Evolutionary conservation across 2,113 vertebrate species (phyloP), one percentile per base, ranked within the genome.

Genomic region (Larimichthys polyactis): DNA sequence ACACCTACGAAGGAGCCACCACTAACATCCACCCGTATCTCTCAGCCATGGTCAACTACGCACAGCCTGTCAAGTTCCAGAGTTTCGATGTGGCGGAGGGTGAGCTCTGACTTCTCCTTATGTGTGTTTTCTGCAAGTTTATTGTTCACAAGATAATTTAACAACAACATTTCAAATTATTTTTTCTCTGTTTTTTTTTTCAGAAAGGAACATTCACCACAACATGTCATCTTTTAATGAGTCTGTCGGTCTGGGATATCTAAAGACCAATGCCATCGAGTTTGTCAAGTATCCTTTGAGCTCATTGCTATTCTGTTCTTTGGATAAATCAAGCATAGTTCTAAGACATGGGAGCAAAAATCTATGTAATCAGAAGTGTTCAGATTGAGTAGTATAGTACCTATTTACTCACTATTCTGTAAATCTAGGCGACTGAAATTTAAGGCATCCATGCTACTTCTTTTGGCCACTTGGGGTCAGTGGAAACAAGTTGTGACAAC

Each of bases 151-250:
- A 27, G 57, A 43, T 15, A 5, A 11, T 11, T 11, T 51, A 20
- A 60, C 36, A 20, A 60, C 36, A 75, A 17, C 22, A 14, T 10
- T 29, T 60, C 36, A 40, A 0, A 20, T 64, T 24, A 5, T 14
- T 9, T 43, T 0, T 27, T 49, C 22, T 62, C 6, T 62, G 58
- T 78, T n/a, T n/a, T n/a, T 46, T 10, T 77, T 90, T 90, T 70
- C 94, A 99, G 98, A 99, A 44, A 96, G 96, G 52, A 99, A 99
- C 86, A 96, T 99, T 91, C 97, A 99, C 88, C 97, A 98, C 81
- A 99, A 99, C 93, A 99, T 99, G 98, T 99, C 98, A 0, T 99
- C 98, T 73, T 99, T 99, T 89, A 99, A 99, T 20, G 98, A 99
- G 87, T 99, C 98, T 0, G 98, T 99, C 0, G 98, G 98, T 46